Evolutionary conservation across 2,113 vertebrate species (phyloP).

Genomic region (Burhinus oedicnemus): DNA sequence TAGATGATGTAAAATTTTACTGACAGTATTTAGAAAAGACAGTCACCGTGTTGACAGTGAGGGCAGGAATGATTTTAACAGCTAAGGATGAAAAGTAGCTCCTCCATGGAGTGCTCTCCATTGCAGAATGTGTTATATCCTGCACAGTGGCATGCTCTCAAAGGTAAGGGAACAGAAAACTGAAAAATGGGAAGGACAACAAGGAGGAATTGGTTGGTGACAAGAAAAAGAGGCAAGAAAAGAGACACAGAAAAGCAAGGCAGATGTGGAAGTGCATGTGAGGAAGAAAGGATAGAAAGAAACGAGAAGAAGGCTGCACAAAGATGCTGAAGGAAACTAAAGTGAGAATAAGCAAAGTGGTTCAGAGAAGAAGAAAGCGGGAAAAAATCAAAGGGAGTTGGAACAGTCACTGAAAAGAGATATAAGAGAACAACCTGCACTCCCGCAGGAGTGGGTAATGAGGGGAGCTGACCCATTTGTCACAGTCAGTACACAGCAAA

Average conservation of each 20-base stretch:
- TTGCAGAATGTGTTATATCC: background rate
- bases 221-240: background rate
- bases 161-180: background rate
- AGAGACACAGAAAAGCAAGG: background rate
- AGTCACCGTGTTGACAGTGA: background rate
- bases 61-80: background rate
- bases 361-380: background rate
- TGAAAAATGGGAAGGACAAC: background rate
- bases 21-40: background rate
- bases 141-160: background rate
- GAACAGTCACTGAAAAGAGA: background rate
- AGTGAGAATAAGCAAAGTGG: background rate
- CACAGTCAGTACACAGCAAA: accelerated
- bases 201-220: background rate
- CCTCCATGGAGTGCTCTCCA: background rate
- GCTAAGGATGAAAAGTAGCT: background rate
- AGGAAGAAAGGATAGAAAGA: background rate
- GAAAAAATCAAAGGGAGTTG: background rate
- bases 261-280: background rate
- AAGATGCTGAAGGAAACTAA: background rate
- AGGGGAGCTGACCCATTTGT: background rate
- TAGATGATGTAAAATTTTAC: background rate
- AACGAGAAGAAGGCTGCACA: background rate
- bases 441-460: background rate
- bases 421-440: accelerated